Base-by-base conservation (phyloP, 2,113 vertebrate genomes). In the Neogobius melanostomus region DNA sequence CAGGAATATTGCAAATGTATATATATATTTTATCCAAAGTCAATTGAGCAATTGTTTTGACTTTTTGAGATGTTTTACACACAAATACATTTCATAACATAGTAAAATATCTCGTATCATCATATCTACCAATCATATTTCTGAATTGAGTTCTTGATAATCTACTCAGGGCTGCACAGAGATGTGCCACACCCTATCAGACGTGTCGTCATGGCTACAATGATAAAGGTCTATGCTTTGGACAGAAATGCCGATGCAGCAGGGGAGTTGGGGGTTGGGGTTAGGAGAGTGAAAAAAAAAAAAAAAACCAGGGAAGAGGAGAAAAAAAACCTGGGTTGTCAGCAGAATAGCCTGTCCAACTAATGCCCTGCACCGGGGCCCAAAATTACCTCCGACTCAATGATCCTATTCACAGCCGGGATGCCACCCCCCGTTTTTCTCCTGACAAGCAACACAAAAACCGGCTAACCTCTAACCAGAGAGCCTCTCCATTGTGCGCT, bases 301-400 rank as follows among this genome's bases (percentile, higher is more conserved):
- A n/a, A 84, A 79, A 50, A 9, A 17, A 74, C 16, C 66, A 56
- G 64, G 9, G 45, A 46, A 61, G 42, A 75, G 67, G 28, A 77
- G 87, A 94, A 94, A 91, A 94, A 91, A 88, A 78, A 77, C 90
- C 88, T 86, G 53, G 53, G 53, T 56, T 76, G 86, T 96, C 95
- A 97, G 95, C 95, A 95, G 83, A 95, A 95, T 92, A 76, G 69
- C 88, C 92, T 80, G 92, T 87, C 87, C 91, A 91, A 91, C 92
- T 92, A 94, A 92, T 93, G 92, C 93, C 93, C 94, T 90, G 90
- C 91, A 93, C 90, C 90, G 90, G 84, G 85, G 94, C 92, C 86
- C 91, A 93, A 87, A 91, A 97, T 98, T 97, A 96, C 91, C 91
- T 95, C 92, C 93, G 90, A 94, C 88, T 96, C 94, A 96, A 93